Conservation (phyloP, 2,888 invertebrate genomes). For the Ephialtes manifestator region DNA sequence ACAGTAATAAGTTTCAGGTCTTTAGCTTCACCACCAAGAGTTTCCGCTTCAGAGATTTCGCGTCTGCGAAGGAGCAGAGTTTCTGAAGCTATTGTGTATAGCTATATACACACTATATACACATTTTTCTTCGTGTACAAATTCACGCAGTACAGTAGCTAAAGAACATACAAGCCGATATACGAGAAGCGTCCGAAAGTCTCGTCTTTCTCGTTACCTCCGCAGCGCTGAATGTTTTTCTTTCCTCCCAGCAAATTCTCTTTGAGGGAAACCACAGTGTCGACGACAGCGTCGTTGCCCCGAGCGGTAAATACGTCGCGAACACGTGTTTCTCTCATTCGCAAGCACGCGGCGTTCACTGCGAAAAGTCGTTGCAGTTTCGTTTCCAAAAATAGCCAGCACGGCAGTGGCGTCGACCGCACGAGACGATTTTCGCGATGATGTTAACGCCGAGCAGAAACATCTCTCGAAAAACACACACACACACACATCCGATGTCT, state of each 20-base stretch:
- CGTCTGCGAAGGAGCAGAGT: not conserved
- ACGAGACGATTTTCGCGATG: conserved; percentile 27
- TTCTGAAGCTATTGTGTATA: not conserved
- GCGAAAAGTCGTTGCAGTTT: conserved; percentile 12
- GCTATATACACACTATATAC: no score
- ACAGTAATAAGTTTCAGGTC: not conserved
- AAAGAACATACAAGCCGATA: conserved; percentile 18
- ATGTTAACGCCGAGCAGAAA: conserved; percentile 12
- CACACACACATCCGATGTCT: not conserved
- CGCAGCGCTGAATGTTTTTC: not conserved
- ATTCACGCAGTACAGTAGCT: not conserved
- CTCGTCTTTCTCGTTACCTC: conserved; percentile 31
- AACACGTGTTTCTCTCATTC: not conserved
- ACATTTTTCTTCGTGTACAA: not conserved
- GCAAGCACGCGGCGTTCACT: not conserved
- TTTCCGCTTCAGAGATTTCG: conserved; percentile 5
- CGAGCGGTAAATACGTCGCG: not conserved
- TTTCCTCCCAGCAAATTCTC: not conserved
- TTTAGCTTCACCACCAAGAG: not conserved
- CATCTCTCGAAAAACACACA: not conserved
- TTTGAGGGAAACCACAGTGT: conserved; percentile 1
- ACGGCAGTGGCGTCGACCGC: conserved; percentile 51
- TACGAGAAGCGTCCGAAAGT: conserved; percentile 27
- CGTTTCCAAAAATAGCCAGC: conserved; percentile 53
- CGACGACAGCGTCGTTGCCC: conserved; percentile 5